Base-by-base conservation (phyloP, 2,797 vertebrate species). In the Thalassophryne amazonica region DNA sequence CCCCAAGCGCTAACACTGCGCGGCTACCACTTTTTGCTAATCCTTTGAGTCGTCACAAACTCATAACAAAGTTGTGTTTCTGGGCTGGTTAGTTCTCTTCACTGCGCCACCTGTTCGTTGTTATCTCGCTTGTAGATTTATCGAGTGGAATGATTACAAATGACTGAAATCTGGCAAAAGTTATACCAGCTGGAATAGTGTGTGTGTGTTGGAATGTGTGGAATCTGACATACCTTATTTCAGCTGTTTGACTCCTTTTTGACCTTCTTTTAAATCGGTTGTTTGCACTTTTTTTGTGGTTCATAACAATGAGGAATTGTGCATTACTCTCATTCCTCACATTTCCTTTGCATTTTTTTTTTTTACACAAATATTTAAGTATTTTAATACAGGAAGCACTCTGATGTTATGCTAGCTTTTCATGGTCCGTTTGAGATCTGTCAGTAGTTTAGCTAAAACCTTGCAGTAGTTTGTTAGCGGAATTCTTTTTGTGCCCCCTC, bases 11-110 rank as follows among this genome's bases (percentile, higher is more conserved):
- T 40, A 67, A 23, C 31, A 18, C 25, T 55, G 58, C 58, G 63
- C 75, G 80, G 73, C 80, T 72, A 75, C 78, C 77, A 48, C 61
- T 56, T 57, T 70, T 49, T 25, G 23, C 27, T 60, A 71, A 60
- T 54, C 52, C 53, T 49, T 38, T 35, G 55, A 31, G 35, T 60
- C 42, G 35, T 46, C 38, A 31, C 24, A 50, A 36, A 11, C 42
- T 65, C 18, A 30, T n/a, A 60, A 40, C 1, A 20, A 37, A 41
- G 13, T 24, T 19, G 10, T 2, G 14, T 39, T 39, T 40, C 21
- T 29, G 22, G 18, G 25, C 16, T 24, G 24, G 2, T 45, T 60
- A 47, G 15, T 21, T 17, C 23, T 21, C 12, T 2, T 15, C 3
- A 28, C 22, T n/a, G 4, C 36, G 60, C 31, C 16, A 33, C 31